Evolutionary conservation across 2,888 invertebrate genomes (phyloP).

Genomic region (Drosophila lacicola): DNA sequence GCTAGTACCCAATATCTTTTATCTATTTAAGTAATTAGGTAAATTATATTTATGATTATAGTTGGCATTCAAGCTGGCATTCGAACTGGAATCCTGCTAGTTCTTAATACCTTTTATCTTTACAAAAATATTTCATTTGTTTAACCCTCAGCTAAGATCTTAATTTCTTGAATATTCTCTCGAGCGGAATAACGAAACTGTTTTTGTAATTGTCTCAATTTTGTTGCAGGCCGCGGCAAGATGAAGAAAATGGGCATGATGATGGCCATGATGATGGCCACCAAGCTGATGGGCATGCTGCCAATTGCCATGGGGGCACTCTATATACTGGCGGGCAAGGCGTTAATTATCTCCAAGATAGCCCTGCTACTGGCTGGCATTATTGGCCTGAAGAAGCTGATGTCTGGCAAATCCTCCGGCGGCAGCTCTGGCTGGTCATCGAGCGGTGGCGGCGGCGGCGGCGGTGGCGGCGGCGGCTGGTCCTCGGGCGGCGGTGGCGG

Average conservation of each 20-base stretch:
- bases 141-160: not conserved
- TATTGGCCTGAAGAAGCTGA: conserved; percentile 92
- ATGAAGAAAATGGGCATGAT: conserved; percentile 96
- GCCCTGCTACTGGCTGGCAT: conserved; percentile 92
- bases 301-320: conserved; percentile 92
- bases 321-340: conserved; percentile 93
- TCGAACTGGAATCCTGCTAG: too few relatives aligned
- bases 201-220: conserved; percentile 14
- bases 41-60: too few relatives aligned
- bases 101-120: not conserved
- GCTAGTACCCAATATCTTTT: not conserved
- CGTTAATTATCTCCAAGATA: conserved; percentile 92
- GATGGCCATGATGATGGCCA: conserved; percentile 93
- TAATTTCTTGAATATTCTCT: not conserved
- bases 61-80: too few relatives aligned
- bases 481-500: conserved; percentile 85
- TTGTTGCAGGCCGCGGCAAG: conserved; percentile 90
- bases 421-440: conserved; percentile 82
- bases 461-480: conserved; percentile 86
- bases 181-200: conserved; percentile 4
- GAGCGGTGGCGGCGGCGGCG: conserved; percentile 68
- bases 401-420: conserved; percentile 88
- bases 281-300: conserved; percentile 93
- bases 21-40: too few relatives aligned
- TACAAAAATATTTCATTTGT: not conserved